phyloP scores from a whole-genome alignment of 2,888 invertebrate genomes.

The Geophilus truncorum region DNA sequence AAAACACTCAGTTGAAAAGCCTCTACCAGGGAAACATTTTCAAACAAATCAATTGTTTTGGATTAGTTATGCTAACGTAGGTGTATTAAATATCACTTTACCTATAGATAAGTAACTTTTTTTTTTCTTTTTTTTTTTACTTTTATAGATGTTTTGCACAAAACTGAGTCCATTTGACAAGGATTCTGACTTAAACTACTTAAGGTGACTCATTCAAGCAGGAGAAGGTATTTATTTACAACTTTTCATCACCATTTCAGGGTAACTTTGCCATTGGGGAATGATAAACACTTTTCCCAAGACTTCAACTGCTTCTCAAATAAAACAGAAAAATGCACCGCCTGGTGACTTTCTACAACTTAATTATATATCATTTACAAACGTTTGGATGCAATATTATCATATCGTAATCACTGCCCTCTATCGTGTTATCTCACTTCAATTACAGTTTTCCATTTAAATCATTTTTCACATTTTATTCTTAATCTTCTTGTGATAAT shows the following conservation, averaged over 20 bases:
- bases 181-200: background rate
- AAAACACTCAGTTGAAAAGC: background rate
- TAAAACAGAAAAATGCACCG: background rate
- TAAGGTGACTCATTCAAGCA: background rate
- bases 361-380: background rate
- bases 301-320: background rate
- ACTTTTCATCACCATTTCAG: background rate
- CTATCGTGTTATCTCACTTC: background rate
- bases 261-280: background rate
- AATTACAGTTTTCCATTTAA: background rate
- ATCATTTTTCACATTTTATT: background rate
- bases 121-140: background rate
- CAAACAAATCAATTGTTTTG: background rate
- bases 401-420: background rate
- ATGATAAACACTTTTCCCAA: background rate
- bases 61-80: background rate
- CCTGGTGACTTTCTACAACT: background rate
- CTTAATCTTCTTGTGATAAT: background rate
- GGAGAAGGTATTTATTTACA: too few relatives aligned
- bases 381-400: background rate
- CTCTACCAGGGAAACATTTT: background rate
- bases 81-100: background rate
- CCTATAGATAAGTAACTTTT: too few relatives aligned
- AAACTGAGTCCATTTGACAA: background rate
- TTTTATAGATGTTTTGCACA: background rate